Percentiles rank a stretch among this genome's conserved stretches.
Conservation (phyloP, 2,888 invertebrate species). For the Meta bourneti region DNA sequence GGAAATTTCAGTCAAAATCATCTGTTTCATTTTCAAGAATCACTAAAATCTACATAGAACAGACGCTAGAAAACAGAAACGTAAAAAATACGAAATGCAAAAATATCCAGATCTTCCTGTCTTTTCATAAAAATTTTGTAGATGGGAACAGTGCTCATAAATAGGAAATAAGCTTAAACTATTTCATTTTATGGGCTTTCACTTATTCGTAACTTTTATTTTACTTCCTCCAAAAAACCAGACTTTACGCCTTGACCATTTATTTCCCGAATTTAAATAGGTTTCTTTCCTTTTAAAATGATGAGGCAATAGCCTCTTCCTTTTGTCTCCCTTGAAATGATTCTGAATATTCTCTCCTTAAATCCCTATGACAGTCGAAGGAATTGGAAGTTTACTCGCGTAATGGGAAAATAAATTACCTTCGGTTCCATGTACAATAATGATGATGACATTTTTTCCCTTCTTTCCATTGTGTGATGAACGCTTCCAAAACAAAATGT, state of each 20-base stretch:
- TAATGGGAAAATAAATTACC: conserved; percentile 56
- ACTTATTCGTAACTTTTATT: conserved; percentile 7
- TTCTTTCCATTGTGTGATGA: background rate
- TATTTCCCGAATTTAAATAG: background rate
- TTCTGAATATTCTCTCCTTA: conserved; percentile 38
- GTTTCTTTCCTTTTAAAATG: background rate
- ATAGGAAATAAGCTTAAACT: conserved; percentile 12
- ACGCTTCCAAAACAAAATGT: conserved; percentile 1
- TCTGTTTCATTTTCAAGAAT: background rate
- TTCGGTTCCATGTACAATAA: conserved; percentile 28
- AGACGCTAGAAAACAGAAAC: background rate
- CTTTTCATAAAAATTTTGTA: background rate
- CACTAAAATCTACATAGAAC: background rate
- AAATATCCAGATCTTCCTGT: background rate
- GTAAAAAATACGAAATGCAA: background rate
- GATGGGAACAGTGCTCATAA: background rate
- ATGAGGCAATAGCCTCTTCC: background rate
- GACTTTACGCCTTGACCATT: background rate
- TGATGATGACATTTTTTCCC: conserved; percentile 37
- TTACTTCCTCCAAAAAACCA: background rate
- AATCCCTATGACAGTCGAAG: conserved; percentile 42
- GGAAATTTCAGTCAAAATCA: too few species aligned
- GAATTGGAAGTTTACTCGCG: conserved; percentile 38
- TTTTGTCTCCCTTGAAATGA: background rate
- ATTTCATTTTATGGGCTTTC: conserved; percentile 26